A percentile compares a stretch with the other conserved stretches of the same genome.
Evolutionary conservation across 2,113 vertebrate genomes (phyloP).

Genomic region (Turdus rufiventris): DNA sequence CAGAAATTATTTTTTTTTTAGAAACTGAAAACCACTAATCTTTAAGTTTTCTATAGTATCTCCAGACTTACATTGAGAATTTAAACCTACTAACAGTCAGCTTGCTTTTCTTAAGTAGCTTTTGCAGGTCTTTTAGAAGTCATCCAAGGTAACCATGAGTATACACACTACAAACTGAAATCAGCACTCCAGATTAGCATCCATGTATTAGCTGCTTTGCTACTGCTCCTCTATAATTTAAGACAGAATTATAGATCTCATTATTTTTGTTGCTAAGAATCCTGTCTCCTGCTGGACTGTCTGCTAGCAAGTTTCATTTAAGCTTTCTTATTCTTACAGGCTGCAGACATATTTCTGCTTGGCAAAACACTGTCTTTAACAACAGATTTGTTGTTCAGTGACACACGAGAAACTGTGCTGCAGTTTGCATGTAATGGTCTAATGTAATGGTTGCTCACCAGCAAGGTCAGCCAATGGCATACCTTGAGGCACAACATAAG

Average conservation of each 20-base stretch:
- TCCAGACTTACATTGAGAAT: background rate
- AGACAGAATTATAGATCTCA: conserved; percentile 2
- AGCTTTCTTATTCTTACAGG: background rate
- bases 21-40: background rate
- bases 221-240: background rate
- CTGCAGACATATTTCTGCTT: background rate
- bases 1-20: background rate
- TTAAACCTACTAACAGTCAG: background rate
- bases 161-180: background rate
- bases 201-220: background rate
- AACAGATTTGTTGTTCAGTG: background rate
- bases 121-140: background rate
- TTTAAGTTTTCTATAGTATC: background rate
- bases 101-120: background rate
- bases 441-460: background rate
- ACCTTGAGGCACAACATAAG: background rate
- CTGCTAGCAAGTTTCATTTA: conserved; percentile 44
- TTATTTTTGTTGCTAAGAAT: conserved; percentile 73
- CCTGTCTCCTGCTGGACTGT: conserved; percentile 63
- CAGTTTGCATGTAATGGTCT: background rate
- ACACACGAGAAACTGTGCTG: background rate
- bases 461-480: background rate
- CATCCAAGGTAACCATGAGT: background rate
- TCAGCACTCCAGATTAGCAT: background rate
- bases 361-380: background rate